Evolutionary conservation across 1,140 invertebrate genomes (phyloP).

Genomic region (Zophobas morio): DNA sequence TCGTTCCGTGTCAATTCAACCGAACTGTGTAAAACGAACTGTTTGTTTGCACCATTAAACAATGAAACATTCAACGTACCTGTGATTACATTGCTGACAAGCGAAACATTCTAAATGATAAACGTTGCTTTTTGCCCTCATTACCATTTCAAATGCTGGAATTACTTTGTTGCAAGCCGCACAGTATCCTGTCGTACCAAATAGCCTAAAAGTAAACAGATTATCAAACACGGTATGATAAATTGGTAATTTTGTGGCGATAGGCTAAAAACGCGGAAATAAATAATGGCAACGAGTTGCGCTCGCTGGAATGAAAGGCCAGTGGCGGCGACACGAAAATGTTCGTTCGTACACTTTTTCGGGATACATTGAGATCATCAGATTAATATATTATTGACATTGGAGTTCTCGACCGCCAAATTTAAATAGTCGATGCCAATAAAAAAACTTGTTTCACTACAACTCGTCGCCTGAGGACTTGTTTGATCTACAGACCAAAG

Average conservation of each 20-base stretch:
- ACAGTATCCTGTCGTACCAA: slow-evolving; percentile 93
- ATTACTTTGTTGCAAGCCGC: slow-evolving; percentile 94
- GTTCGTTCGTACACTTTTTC: no score
- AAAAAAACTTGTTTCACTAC: no score
- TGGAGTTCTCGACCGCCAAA: no score
- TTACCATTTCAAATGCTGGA: slow-evolving; percentile 97
- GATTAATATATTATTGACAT: neutral
- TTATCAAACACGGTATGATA: slow-evolving; percentile 19
- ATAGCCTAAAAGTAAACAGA: slow-evolving; percentile 77
- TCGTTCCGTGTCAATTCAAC: neutral
- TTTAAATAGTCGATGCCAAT: no score
- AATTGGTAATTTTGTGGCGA: slow-evolving; percentile 9
- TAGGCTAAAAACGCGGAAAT: neutral
- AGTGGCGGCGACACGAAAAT: no score
- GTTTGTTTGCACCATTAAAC: slow-evolving; percentile 25
- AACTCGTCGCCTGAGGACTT: no score
- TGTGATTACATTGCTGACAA: slow-evolving; percentile 96
- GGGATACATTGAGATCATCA: no score
- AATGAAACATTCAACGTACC: slow-evolving; percentile 72
- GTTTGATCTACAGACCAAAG: no score
- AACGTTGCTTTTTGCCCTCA: slow-evolving; percentile 94
- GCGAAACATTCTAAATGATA: slow-evolving; percentile 98
- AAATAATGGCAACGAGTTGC: neutral
- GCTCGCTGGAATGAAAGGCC: neutral
- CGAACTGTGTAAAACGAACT: slow-evolving; percentile 18